Evolutionary conservation across 2,113 vertebrate species (phyloP), one percentile per base, ranked within the genome.

Genomic region (Thamnaconus septentrionalis): DNA sequence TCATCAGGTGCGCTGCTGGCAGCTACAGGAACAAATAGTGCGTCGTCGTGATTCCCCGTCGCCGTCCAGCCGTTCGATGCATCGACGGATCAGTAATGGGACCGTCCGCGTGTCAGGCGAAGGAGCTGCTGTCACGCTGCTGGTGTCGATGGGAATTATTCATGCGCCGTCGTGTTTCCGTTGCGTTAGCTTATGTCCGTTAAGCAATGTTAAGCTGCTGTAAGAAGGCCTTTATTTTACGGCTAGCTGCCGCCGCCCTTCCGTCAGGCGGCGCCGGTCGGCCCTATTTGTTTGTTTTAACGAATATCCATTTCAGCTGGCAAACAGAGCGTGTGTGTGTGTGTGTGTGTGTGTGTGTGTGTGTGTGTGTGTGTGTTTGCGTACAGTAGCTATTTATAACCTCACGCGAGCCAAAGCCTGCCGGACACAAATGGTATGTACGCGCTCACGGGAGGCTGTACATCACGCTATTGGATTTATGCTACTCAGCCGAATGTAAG

Each of bases 321-420:
- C 79, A 88, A 87, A 90, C 80, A 85, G 67, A 77, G 62, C 4
- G 7, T 73, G 65, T 82, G 78, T 31, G 18, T 31, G 18, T 31
- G 18, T 31, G 18, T 31, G 18, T 31, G 18, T 31, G 18, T 31
- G 18, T 31, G 18, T 31, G 18, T 31, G 18, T 31, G 18, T 31
- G 18, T 31, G 18, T 31, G 18, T 2, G 18, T 31, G 18, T 31
- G 18, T 31, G 18, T 31, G 18, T 2, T 1, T 31, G 2, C 18
- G 18, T 76, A 75, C 78, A 87, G 85, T 85, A 86, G 79, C 80
- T 88, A 87, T 90, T 88, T 88, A 90, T 85, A 86, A 80, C 73
- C 60, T 58, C 53, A 42, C 81, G 66, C 62, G 66, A 79, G 70
- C 71, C 40, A 53, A 39, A 59, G 53, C 18, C 53, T 68, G 66